A percentile compares a stretch with the other conserved stretches of the same genome.
phyloP scores from a whole-genome alignment of 2,113 vertebrate species.

The Neogobius melanostomus region DNA sequence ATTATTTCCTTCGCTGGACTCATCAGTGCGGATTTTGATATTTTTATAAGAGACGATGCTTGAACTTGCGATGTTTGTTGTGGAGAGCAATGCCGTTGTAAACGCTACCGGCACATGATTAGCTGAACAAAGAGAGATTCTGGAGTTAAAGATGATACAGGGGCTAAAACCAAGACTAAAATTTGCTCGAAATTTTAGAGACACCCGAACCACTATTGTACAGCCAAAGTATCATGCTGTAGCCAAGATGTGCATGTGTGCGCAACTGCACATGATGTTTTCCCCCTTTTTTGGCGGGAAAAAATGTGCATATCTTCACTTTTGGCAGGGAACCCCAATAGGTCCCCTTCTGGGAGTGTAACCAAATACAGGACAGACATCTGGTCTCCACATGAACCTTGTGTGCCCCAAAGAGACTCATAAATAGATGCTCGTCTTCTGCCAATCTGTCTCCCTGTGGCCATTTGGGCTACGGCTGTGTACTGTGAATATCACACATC shows the following conservation, averaged over 20 bases:
- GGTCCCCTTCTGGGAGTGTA: slow-evolving; percentile 28
- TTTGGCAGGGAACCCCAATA: slow-evolving; percentile 18
- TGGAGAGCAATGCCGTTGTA: too few relatives aligned
- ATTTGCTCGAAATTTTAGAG: too few relatives aligned
- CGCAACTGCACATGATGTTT: background rate
- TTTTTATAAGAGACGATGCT: too few relatives aligned
- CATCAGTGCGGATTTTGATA: too few relatives aligned
- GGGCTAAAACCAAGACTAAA: too few relatives aligned
- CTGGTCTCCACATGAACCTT: slow-evolving; percentile 68
- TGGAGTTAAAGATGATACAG: too few relatives aligned
- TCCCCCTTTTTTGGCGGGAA: background rate
- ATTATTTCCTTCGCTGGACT: too few relatives aligned
- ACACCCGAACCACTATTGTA: too few relatives aligned
- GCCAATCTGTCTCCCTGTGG: slow-evolving; percentile 15
- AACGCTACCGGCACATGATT: too few relatives aligned
- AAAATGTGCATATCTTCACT: slow-evolving; percentile 15
- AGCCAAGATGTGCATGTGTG: background rate
- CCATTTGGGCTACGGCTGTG: slow-evolving; percentile 21
- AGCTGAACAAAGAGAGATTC: too few relatives aligned
- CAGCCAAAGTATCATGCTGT: background rate
- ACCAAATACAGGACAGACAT: slow-evolving; percentile 58
- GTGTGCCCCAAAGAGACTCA: slow-evolving; percentile 1
- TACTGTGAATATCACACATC: slow-evolving; percentile 38
- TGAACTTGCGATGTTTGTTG: background rate
- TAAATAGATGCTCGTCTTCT: slow-evolving; percentile 6